phyloP scores from a whole-genome alignment of 2,113 vertebrate species.

The Solea solea region DNA sequence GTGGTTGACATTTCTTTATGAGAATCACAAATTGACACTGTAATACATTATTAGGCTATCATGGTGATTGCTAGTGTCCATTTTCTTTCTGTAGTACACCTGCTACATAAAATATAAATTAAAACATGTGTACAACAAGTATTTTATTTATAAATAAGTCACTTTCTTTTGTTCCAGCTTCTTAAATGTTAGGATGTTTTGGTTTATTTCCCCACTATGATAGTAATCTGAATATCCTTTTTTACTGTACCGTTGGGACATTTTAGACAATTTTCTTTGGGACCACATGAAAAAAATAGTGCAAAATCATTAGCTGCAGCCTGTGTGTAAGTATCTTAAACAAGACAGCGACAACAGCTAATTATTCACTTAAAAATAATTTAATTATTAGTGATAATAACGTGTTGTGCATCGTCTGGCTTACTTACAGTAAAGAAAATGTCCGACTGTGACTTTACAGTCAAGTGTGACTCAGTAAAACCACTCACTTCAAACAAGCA shows the following conservation, averaged over 20 bases:
- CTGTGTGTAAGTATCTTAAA: no score
- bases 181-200: no score
- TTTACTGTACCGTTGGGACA: no score
- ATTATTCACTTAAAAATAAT: conserved; percentile 15
- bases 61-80: not conserved
- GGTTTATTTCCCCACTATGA: no score
- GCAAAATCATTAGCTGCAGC: no score
- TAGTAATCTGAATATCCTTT: no score
- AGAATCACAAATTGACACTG: not conserved
- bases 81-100: conserved; percentile 14
- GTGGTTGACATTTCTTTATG: not conserved
- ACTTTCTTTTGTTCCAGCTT: no score
- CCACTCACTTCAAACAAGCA: no score
- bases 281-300: no score
- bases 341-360: not conserved
- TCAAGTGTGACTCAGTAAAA: not conserved
- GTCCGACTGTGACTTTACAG: not conserved
- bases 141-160: not conserved
- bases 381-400: not conserved
- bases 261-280: no score
- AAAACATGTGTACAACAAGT: not conserved
- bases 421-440: conserved; percentile 20
- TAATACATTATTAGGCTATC: not conserved
- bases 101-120: conserved; percentile 11
- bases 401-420: not conserved